Conservation (phyloP, 1,140 invertebrate species). For the Hesperophylax magnus region DNA sequence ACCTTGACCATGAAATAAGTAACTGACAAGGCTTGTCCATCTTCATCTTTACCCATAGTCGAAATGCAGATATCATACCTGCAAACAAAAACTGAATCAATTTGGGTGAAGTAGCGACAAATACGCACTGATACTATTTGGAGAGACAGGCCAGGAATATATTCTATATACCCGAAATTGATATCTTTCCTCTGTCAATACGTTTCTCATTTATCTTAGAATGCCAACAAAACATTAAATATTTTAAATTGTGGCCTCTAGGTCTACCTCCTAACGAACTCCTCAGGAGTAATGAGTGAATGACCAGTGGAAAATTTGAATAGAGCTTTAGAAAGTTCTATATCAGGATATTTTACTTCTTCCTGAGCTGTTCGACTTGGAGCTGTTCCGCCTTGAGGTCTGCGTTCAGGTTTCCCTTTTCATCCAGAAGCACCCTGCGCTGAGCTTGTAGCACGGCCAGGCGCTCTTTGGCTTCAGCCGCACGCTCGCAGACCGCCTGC, state of each 20-base stretch:
- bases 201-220: no score
- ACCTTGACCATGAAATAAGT: constrained; percentile 79
- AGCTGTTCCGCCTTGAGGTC: constrained; percentile 72
- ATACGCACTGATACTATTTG: no score
- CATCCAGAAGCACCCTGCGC: constrained; percentile 71
- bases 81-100: constrained; percentile 49
- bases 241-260: no score
- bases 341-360: constrained; percentile 59
- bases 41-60: constrained; percentile 72
- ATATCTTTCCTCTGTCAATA: no score
- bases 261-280: no score
- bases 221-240: no score
- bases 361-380: constrained; percentile 75
- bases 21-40: constrained; percentile 73
- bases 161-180: no score
- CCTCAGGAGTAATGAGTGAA: no score
- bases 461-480: constrained; percentile 73
- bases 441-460: constrained; percentile 73
- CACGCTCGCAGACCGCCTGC: constrained; percentile 76
- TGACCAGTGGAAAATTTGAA: no score
- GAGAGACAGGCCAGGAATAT: no score
- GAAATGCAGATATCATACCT: constrained; percentile 68
- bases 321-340: no score
- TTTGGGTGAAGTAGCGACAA: no score
- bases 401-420: constrained; percentile 71